These are phyloP conservation scores for Arbacia lixula DNA, from an alignment of 53 echinoderm and acorn worm genomes.

Conservation along the genomic window DNA sequence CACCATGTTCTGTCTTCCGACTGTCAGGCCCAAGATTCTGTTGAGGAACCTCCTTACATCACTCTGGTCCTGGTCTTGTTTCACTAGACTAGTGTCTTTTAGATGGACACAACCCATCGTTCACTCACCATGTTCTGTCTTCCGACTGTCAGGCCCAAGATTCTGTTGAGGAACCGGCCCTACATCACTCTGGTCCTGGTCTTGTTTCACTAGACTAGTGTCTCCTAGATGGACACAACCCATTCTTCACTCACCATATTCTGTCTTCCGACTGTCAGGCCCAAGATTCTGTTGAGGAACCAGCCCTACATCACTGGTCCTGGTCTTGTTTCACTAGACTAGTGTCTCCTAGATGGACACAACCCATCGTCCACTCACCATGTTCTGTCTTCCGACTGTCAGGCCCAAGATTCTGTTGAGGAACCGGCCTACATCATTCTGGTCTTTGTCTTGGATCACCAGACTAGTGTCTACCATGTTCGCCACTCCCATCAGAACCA, in stretches of 20 bases:
- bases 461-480: conserved; percentile 42
- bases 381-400: conserved; percentile 75
- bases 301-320: conserved; percentile 66
- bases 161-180: too few species aligned
- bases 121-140: conserved; percentile 82
- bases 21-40: conserved; percentile 79
- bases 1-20: conserved; percentile 84
- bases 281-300: conserved; percentile 89
- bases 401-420: conserved; percentile 88
- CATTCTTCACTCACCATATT: conserved; percentile 88
- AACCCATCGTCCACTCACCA: conserved; percentile 57
- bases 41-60: conserved; percentile 80
- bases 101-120: not conserved
- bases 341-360: conserved; percentile 5
- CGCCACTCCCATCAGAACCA: conserved; percentile 74
- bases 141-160: too few species aligned
- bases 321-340: conserved; percentile 59
- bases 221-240: too few species aligned
- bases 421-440: conserved; percentile 74
- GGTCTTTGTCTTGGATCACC: conserved; percentile 64
- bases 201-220: too few species aligned
- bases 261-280: conserved; percentile 73
- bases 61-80: conserved; percentile 64
- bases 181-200: too few species aligned
- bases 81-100: conserved; percentile 35